These are phyloP conservation scores for Anomalospiza imberbis DNA, from an alignment of 2,797 vertebrate species.

Conservation along the genomic window DNA sequence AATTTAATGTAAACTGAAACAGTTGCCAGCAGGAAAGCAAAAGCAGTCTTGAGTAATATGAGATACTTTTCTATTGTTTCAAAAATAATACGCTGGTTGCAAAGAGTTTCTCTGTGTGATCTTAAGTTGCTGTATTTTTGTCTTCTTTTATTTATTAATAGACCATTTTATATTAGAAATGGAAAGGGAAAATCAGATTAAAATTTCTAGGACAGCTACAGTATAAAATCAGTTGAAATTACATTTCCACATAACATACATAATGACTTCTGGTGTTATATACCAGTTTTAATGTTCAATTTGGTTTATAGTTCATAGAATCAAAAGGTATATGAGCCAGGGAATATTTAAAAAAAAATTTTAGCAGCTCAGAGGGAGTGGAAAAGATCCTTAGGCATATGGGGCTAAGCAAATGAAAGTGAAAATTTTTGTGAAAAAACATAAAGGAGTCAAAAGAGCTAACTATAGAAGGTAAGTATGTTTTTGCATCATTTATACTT, in stretches of 20 bases:
- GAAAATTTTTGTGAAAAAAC: background rate
- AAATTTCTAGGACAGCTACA: background rate
- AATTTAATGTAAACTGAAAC: background rate
- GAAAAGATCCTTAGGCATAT: background rate
- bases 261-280: slow-evolving; percentile 11
- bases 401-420: background rate
- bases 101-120: background rate
- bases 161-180: background rate
- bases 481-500: background rate
- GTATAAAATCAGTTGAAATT: slow-evolving; percentile 23
- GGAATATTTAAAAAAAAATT: background rate
- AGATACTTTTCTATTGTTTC: background rate
- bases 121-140: background rate
- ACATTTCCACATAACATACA: background rate
- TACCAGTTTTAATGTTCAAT: background rate
- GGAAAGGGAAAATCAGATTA: slow-evolving; percentile 16
- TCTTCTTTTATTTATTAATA: slow-evolving; percentile 5
- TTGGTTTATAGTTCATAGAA: slow-evolving; percentile 32
- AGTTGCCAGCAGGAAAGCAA: background rate
- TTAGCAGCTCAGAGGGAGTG: background rate
- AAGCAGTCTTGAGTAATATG: background rate
- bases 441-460: background rate
- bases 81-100: background rate
- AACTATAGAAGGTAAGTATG: background rate
- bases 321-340: background rate